A percentile compares a stretch with the other conserved stretches of the same genome.
These are phyloP conservation scores for Neotoxoptera formosana DNA, from an alignment of 1,140 invertebrate species.

Conservation along the genomic window DNA sequence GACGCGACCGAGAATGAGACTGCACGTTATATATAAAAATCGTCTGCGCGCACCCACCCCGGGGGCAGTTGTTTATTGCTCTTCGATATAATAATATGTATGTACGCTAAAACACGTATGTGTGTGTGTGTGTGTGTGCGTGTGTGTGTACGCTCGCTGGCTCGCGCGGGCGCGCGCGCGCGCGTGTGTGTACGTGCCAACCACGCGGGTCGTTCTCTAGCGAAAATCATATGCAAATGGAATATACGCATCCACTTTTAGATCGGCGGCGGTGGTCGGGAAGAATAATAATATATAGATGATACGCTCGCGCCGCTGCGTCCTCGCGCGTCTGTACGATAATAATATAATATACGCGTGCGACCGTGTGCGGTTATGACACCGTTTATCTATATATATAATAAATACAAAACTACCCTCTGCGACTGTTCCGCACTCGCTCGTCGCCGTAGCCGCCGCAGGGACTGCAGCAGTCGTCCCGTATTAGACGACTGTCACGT, in stretches of 20 bases:
- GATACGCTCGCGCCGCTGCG: neutral
- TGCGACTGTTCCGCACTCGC: neutral
- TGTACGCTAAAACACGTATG: neutral
- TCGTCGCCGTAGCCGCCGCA: neutral
- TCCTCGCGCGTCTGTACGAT: neutral
- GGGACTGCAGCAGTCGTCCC: no score
- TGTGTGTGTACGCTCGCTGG: no score
- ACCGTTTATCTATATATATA: neutral
- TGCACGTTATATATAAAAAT: constrained; percentile 53
- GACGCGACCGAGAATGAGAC: constrained; percentile 44
- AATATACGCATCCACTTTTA: constrained; percentile 42
- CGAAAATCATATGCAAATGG: constrained; percentile 54
- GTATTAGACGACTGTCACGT: neutral
- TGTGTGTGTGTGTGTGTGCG: neutral
- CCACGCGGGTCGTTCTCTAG: neutral
- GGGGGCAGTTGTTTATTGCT: constrained; percentile 50
- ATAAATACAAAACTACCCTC: constrained; percentile 16
- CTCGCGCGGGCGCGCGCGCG: no score
- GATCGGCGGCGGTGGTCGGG: neutral
- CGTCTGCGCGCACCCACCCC: constrained; percentile 40
- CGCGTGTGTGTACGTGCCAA: neutral
- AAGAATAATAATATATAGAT: neutral
- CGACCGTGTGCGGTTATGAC: neutral
- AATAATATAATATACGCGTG: neutral
- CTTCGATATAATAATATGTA: constrained; percentile 22